These are phyloP conservation scores for Elmis aenea DNA, from an alignment of 2,888 invertebrate genomes.

Conservation along the genomic window DNA sequence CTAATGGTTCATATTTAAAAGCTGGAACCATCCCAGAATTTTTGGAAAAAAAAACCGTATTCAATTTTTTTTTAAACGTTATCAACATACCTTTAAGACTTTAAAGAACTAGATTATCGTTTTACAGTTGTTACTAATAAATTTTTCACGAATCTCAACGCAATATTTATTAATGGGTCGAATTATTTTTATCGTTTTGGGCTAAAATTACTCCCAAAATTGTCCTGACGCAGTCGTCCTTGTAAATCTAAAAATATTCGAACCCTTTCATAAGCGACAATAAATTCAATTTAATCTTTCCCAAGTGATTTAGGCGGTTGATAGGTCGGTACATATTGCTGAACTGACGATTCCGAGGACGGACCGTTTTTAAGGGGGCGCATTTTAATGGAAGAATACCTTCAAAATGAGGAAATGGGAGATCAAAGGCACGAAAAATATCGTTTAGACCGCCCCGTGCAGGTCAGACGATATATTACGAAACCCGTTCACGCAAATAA, in stretches of 20 bases:
- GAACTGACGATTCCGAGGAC: slow-evolving; percentile 9
- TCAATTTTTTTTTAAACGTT: no score
- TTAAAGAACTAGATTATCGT: no score
- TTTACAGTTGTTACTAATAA: no score
- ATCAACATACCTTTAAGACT: no score
- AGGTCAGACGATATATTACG: slow-evolving; percentile 11
- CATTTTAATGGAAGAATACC: slow-evolving; percentile 8
- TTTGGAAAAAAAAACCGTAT: no score
- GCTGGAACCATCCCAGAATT: no score
- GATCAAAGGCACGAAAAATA: slow-evolving; percentile 2
- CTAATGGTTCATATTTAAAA: no score
- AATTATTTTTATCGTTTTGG: no score
- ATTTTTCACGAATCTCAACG: no score
- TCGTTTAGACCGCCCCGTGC: slow-evolving; percentile 7
- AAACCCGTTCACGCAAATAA: slow-evolving; percentile 12
- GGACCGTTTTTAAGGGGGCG: slow-evolving; percentile 7
- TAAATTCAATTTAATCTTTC: slow-evolving; percentile 9
- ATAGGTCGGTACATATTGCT: slow-evolving; percentile 11
- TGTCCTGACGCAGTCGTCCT: no score
- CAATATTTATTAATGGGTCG: no score
- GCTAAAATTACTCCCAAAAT: no score
- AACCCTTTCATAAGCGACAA: slow-evolving; percentile 7
- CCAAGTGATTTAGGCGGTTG: slow-evolving; percentile 8
- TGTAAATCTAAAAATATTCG: slow-evolving; percentile 7
- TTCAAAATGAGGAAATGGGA: slow-evolving; percentile 9